Conservation (phyloP, 1,140 invertebrate genomes). For the Amyelois transitella region DNA sequence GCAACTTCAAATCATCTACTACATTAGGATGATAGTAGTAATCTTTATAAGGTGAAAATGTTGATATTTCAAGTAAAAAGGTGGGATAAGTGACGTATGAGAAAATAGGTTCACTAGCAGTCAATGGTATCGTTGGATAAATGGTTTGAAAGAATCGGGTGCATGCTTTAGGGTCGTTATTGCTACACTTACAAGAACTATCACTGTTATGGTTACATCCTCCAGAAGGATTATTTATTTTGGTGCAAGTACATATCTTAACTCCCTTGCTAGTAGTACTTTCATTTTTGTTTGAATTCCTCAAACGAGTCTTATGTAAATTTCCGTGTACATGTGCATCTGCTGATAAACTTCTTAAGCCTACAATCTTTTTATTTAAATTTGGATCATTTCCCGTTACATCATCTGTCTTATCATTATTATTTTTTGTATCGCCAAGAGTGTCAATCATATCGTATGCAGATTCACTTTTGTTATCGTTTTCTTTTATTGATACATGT, state of each 20-base stretch:
- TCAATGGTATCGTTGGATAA: not conserved
- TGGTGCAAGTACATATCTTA: constrained; percentile 29
- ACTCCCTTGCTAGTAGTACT: not conserved
- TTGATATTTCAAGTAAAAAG: constrained; percentile 10
- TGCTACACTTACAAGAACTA: not conserved
- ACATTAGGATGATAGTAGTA: constrained; percentile 16
- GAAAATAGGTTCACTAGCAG: not conserved
- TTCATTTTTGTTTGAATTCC: not conserved
- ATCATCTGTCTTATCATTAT: not conserved
- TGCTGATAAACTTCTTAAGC: constrained; percentile 30
- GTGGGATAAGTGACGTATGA: constrained; percentile 15
- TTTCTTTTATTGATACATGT: constrained; percentile 16
- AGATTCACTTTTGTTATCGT: not conserved
- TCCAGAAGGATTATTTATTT: constrained; percentile 12
- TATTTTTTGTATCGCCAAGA: not conserved
- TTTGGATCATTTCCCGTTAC: not conserved
- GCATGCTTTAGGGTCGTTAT: not conserved
- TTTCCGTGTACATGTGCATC: not conserved
- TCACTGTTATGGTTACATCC: constrained; percentile 21
- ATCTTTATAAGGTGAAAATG: constrained; percentile 5
- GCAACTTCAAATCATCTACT: constrained; percentile 14
- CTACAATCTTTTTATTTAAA: constrained; percentile 30
- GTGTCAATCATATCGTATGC: not conserved
- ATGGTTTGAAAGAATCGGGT: not conserved
- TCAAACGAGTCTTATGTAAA: not conserved